Evolutionary conservation across 92 coral and sea anemone species (phyloP).

Genomic region (Epizoanthus ramosus): DNA sequence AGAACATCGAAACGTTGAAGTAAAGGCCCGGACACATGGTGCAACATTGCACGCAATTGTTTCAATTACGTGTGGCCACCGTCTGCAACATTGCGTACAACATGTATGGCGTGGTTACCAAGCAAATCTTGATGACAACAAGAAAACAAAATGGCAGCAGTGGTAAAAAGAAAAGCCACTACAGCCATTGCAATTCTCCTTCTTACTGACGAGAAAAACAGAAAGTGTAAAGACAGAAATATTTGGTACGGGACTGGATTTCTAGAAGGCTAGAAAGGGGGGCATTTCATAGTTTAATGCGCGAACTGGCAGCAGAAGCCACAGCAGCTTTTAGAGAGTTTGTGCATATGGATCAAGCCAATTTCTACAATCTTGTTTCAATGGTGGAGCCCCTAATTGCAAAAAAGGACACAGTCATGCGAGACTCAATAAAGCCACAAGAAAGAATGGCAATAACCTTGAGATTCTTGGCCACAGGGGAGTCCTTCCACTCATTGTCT

Average conservation of each 20-base stretch:
- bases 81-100: too few species aligned
- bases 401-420: slow-evolving; percentile 48
- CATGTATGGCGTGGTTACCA: too few species aligned
- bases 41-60: too few species aligned
- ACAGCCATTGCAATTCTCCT: too few species aligned
- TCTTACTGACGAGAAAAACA: too few species aligned
- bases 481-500: slow-evolving; percentile 41
- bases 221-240: too few species aligned
- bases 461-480: slow-evolving; percentile 50
- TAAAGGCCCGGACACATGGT: too few species aligned
- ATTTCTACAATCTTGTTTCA: slow-evolving; percentile 25
- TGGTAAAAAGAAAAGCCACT: too few species aligned
- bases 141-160: too few species aligned
- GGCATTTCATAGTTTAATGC: slow-evolving; percentile 20
- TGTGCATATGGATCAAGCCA: slow-evolving; percentile 39
- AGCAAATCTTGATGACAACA: too few species aligned
- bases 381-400: background rate
- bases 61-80: too few species aligned
- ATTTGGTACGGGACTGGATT: slow-evolving; percentile 43
- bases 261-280: slow-evolving; percentile 36
- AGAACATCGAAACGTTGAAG: too few species aligned
- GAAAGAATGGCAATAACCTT: slow-evolving; percentile 37
- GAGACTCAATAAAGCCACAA: slow-evolving; percentile 32
- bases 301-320: slow-evolving; percentile 44
- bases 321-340: slow-evolving; percentile 37